phyloP scores from a whole-genome alignment of 2,797 vertebrate genomes.

The Malacoctenus gilli region DNA sequence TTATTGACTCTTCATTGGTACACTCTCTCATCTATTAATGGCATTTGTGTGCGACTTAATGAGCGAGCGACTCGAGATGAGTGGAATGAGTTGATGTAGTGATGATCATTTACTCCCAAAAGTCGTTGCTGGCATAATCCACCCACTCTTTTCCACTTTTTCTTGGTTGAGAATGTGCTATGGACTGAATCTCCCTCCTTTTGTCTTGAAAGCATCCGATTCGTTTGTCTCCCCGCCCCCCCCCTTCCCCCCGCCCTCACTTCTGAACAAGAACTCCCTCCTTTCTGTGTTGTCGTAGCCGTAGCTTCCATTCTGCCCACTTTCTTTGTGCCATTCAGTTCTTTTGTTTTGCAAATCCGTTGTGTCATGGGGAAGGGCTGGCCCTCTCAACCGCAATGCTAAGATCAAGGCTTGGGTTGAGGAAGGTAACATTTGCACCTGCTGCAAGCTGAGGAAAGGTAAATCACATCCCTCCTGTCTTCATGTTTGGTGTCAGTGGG shows the following conservation, averaged over 20 bases:
- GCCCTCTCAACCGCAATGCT: constrained; percentile 77
- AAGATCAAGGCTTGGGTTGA: constrained; percentile 79
- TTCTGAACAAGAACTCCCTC: constrained; percentile 66
- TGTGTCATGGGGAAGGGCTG: constrained; percentile 68
- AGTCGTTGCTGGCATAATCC: constrained; percentile 60
- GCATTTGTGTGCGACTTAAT: constrained; percentile 34
- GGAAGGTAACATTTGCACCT: constrained; percentile 79
- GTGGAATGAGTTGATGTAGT: constrained; percentile 45
- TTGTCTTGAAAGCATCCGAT: constrained; percentile 82
- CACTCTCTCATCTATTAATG: constrained; percentile 23
- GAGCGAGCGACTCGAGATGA: constrained; percentile 38
- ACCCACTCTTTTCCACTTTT: constrained; percentile 75
- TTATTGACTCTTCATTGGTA: constrained; percentile 2
- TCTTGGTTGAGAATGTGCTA: constrained; percentile 77
- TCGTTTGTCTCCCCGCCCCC: constrained; percentile 78
- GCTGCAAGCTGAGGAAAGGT: constrained; percentile 81
- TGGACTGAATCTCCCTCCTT: constrained; percentile 84
- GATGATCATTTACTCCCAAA: constrained; percentile 52
- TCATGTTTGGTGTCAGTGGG: constrained; percentile 76
- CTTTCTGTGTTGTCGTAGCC: constrained; percentile 74
- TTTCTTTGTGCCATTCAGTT: constrained; percentile 71
- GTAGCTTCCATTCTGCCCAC: constrained; percentile 76
- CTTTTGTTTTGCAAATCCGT: constrained; percentile 63
- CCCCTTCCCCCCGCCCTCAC: constrained; percentile 77
- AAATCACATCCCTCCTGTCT: constrained; percentile 80